These are phyloP conservation scores for Drosophila niveifrons DNA, from an alignment of 2,888 invertebrate species.

Conservation along the genomic window DNA sequence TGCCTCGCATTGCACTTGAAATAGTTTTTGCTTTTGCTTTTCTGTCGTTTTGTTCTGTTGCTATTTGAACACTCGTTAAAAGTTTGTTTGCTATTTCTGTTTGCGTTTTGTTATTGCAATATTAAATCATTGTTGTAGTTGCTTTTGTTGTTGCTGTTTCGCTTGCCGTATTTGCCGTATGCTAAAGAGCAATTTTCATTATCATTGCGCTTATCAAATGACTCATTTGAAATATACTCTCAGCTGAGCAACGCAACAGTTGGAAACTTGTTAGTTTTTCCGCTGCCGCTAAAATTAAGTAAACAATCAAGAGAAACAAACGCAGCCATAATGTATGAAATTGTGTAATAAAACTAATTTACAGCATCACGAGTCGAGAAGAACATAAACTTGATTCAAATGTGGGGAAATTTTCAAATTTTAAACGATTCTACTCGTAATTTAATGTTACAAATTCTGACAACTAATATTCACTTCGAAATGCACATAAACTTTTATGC, in stretches of 20 bases:
- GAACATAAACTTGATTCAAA: background rate
- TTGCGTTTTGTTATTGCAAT: slow-evolving; percentile 11
- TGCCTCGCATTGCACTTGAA: slow-evolving; percentile 68
- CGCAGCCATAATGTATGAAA: slow-evolving; percentile 49
- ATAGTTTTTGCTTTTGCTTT: slow-evolving; percentile 50
- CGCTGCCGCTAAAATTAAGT: slow-evolving; percentile 25
- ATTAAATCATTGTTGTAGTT: background rate
- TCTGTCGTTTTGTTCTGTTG: slow-evolving; percentile 25
- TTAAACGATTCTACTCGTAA: background rate
- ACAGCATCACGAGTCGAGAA: background rate
- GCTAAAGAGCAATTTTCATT: slow-evolving; percentile 36
- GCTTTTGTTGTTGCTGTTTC: slow-evolving; percentile 7
- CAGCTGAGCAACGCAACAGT: slow-evolving; percentile 23
- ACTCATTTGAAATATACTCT: slow-evolving; percentile 51
- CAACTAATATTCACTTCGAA: background rate
- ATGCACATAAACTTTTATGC: background rate
- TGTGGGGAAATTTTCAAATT: background rate
- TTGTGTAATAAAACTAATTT: slow-evolving; percentile 63
- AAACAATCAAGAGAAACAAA: slow-evolving; percentile 37
- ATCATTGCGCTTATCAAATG: slow-evolving; percentile 72
- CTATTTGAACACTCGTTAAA: slow-evolving; percentile 30
- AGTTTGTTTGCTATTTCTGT: slow-evolving; percentile 42
- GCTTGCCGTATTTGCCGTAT: slow-evolving; percentile 11
- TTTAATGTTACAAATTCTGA: background rate
- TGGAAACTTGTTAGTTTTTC: slow-evolving; percentile 26